Evolutionary conservation across 2,888 invertebrate species (phyloP).

Genomic region (Drosophila meridiana): DNA sequence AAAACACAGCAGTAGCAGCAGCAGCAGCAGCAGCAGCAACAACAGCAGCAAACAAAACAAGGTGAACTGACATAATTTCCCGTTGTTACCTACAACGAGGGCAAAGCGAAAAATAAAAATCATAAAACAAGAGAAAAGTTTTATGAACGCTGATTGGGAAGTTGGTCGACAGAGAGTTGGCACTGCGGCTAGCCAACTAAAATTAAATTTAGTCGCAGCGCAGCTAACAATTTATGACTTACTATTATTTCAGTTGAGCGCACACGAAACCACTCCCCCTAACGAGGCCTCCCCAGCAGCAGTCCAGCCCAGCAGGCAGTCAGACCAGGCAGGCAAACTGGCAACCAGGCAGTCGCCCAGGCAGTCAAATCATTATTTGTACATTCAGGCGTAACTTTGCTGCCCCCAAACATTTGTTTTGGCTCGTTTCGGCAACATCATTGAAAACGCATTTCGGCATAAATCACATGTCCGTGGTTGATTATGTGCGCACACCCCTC

Average conservation of each 20-base stretch:
- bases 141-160: slow-evolving; percentile 58
- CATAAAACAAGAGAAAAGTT: slow-evolving; percentile 45
- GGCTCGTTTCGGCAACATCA: slow-evolving; percentile 46
- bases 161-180: slow-evolving; percentile 52
- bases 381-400: slow-evolving; percentile 45
- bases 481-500: neutral
- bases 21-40: slow-evolving; percentile 10
- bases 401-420: slow-evolving; percentile 24
- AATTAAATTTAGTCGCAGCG: slow-evolving; percentile 71
- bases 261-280: slow-evolving; percentile 35
- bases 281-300: neutral
- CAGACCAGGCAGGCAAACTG: neutral
- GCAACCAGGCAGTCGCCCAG: neutral
- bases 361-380: slow-evolving; percentile 61
- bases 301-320: slow-evolving; percentile 10
- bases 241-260: slow-evolving; percentile 74
- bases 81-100: slow-evolving; percentile 52
- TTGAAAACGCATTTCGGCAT: slow-evolving; percentile 68
- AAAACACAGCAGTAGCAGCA: slow-evolving; percentile 37
- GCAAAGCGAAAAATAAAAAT: slow-evolving; percentile 13
- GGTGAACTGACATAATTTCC: slow-evolving; percentile 60
- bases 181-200: slow-evolving; percentile 65
- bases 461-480: slow-evolving; percentile 55
- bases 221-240: slow-evolving; percentile 71
- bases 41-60: slow-evolving; percentile 27